Conservation (phyloP, 2,113 vertebrate genomes). For the Mormoops blainvillei region DNA sequence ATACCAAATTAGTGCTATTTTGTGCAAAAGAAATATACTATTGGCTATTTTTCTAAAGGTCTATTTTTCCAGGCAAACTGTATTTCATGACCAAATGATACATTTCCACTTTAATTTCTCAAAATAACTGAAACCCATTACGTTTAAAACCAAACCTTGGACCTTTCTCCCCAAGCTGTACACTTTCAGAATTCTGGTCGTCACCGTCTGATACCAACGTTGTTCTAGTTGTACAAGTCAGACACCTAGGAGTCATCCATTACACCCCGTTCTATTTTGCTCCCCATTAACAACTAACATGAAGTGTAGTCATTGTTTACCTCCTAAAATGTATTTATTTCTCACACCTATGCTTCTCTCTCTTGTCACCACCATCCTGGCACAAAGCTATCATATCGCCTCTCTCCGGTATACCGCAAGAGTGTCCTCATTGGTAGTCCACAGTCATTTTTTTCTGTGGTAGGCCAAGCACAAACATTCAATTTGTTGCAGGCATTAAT, state of each 20-base stretch:
- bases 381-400: neutral
- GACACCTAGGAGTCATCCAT: neutral
- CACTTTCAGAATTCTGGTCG: neutral
- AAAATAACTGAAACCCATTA: neutral
- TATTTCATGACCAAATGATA: conserved; percentile 3
- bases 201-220: neutral
- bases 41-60: conserved; percentile 25
- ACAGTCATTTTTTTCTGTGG: neutral
- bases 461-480: neutral
- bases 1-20: neutral
- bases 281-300: neutral
- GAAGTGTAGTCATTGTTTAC: neutral
- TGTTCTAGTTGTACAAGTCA: neutral
- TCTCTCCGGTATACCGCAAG: neutral
- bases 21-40: conserved; percentile 42
- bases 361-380: neutral
- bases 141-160: neutral
- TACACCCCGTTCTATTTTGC: neutral
- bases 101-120: neutral
- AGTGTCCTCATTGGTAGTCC: neutral
- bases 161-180: neutral
- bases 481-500: neutral
- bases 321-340: neutral
- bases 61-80: conserved; percentile 36
- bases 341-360: neutral